These are phyloP conservation scores for Coregonus clupeaformis DNA, from an alignment of 2,113 vertebrate species.

Conservation along the genomic window DNA sequence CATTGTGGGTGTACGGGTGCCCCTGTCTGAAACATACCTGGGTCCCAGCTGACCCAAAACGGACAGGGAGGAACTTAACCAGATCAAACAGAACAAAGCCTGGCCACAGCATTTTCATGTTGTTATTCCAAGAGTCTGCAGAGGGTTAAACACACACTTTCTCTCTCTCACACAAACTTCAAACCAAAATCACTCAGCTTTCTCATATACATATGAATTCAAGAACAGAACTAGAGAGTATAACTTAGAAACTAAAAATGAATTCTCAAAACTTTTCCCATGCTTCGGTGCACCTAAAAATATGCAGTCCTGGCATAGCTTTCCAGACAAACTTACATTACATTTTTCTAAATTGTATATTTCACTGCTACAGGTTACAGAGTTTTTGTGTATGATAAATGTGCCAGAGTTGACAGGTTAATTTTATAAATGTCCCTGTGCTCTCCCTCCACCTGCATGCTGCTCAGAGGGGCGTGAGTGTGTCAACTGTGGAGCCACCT, in stretches of 20 bases:
- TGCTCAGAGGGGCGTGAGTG: conserved; percentile 93
- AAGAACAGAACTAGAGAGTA: neutral
- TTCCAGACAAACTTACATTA: too few species aligned
- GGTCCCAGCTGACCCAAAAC: neutral
- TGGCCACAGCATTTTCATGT: neutral
- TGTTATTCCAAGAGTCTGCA: neutral
- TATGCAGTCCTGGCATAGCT: too few species aligned
- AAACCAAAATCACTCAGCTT: neutral
- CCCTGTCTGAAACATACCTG: neutral
- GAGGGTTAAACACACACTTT: conserved; percentile 10
- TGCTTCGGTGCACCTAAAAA: too few species aligned
- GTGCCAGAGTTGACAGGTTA: neutral
- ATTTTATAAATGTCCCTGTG: conserved; percentile 30
- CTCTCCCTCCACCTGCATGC: conserved; percentile 61
- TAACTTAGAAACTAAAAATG: neutral
- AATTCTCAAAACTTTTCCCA: neutral
- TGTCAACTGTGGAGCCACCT: conserved; percentile 97
- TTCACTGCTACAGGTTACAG: too few species aligned
- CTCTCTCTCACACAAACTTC: neutral
- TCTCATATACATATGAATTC: neutral
- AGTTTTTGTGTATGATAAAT: neutral
- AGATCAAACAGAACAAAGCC: neutral
- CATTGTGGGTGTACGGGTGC: too few species aligned
- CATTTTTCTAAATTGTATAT: too few species aligned
- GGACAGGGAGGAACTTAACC: neutral